Evolutionary conservation across 1,140 invertebrate species (phyloP), one percentile per base, ranked within the genome.

Genomic region (Thereuonema tuberculata): DNA sequence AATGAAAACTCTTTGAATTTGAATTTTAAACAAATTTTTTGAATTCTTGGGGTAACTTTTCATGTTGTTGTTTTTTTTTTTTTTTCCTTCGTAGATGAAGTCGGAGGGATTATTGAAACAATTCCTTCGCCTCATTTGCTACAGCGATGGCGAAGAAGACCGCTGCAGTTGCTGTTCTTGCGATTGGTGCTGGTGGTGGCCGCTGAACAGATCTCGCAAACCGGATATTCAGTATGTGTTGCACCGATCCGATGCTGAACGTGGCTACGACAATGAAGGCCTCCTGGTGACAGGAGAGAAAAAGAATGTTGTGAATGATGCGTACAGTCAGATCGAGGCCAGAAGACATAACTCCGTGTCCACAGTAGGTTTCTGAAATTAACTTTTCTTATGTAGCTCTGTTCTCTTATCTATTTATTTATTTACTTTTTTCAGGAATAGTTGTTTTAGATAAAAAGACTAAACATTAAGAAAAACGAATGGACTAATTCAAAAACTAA

Each of bases 311-410:
- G 20, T n/a, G 23, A 55, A 17, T 20, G 26, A 62, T 5, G 23
- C 28, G 31, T 52, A 62, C 28, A 53, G 24, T 21, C 37, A 64
- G 56, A 64, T 66, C 26, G 61, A 66, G 26, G 49, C 62, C 1
- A 50, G 59, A 2, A 46, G 63, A 3, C 60, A 52, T n/a, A 67
- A 61, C 56, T 62, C 62, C 21, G 52, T 63, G 15, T 60, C 63
- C 1, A 58, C 64, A 1, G n/a, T n/a, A n/a, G n/a, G n/a, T n/a
- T n/a, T n/a, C n/a, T n/a, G n/a, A n/a, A n/a, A n/a, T n/a, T n/a
- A n/a, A n/a, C n/a, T n/a, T n/a, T n/a, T n/a, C n/a, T n/a, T n/a
- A n/a, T n/a, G n/a, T n/a, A n/a, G n/a, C n/a, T n/a, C n/a, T n/a
- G n/a, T n/a, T n/a, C n/a, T n/a, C n/a, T n/a, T n/a, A n/a, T n/a